phyloP scores from a whole-genome alignment of 2,113 vertebrate genomes.

The Sprattus sprattus region DNA sequence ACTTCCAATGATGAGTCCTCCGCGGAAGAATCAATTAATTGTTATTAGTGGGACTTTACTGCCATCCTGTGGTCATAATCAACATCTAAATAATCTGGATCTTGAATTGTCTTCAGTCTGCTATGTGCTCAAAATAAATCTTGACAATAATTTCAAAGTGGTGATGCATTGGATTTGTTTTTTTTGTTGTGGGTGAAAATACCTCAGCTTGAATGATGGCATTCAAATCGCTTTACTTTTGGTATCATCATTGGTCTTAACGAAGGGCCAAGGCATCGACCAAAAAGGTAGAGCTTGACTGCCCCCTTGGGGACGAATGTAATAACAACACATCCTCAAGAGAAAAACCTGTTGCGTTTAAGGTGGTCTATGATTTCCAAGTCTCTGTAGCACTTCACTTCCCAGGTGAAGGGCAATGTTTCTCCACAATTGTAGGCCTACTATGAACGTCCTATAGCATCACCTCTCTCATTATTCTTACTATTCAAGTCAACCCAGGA shows the following conservation, averaged over 20 bases:
- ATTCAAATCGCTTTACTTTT: background rate
- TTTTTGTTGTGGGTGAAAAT: background rate
- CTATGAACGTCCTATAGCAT: no score
- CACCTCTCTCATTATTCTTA: background rate
- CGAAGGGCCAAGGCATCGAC: background rate
- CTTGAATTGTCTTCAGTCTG: no score
- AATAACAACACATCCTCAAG: background rate
- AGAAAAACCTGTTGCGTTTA: conserved; percentile 48
- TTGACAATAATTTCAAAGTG: background rate
- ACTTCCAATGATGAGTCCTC: background rate
- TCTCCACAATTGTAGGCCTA: background rate
- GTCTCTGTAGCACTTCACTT: background rate
- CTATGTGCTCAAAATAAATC: no score
- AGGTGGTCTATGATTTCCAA: conserved; percentile 56
- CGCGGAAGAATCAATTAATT: background rate
- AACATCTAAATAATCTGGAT: background rate
- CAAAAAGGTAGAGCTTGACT: background rate
- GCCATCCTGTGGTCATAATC: background rate
- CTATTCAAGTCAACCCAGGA: background rate
- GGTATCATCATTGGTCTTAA: background rate
- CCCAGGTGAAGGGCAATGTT: background rate
- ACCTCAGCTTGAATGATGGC: background rate
- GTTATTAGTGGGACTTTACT: background rate
- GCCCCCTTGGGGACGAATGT: conserved; percentile 52
- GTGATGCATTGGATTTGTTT: background rate